Base-by-base conservation (phyloP, 2,888 invertebrate genomes). In the Acholoe squamosa region DNA sequence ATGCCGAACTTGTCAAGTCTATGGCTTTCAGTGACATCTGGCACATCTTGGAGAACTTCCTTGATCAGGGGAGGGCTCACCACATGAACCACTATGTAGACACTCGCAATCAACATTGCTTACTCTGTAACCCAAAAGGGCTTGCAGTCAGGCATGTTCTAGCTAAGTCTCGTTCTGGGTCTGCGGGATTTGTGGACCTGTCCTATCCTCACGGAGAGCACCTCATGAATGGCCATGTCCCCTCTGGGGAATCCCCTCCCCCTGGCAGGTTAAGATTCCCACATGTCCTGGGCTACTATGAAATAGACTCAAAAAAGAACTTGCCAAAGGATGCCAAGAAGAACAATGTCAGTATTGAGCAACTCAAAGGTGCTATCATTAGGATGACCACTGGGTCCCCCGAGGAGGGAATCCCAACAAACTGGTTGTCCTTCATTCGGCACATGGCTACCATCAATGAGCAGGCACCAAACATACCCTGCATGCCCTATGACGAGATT, bases 281-380 rank as follows among this genome's bases (percentile, higher is more conserved):
- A 71, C 93, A 93, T 88, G 90, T 93, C 34, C 90, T 92, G 31
- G 92, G 92, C 56, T 93, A 92, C 91, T 91, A 91, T 80, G 91
- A 92, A 77, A 89, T 93, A 33, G 93, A 93, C 90, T 93, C 93
- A 16, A 91, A 91, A 43, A 93, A 92, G 89, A 91, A 92, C 88
- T 91, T 93, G 77, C 93, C 93, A 67, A 93, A 93, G 88, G 93
- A 93, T 86, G 92, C 92, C 61, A 93, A 93, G 90, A 93, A 93
- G 89, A 90, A 89, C 76, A 93, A 93, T 89, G 89, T 93, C 76
- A 93, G 93, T 91, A 92, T 93, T 86, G 93, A 93, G 71, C 93
- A 93, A 89, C 91, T 93, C 90, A 93, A 93, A 90, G 91, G 91
- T 76, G 93, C 93, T 84, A 92, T 93, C 84, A 89, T 93, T 3